A percentile compares a stretch with the other conserved stretches of the same genome.
Conservation (phyloP, 2,113 vertebrate species). For the Bubalus kerabau region DNA sequence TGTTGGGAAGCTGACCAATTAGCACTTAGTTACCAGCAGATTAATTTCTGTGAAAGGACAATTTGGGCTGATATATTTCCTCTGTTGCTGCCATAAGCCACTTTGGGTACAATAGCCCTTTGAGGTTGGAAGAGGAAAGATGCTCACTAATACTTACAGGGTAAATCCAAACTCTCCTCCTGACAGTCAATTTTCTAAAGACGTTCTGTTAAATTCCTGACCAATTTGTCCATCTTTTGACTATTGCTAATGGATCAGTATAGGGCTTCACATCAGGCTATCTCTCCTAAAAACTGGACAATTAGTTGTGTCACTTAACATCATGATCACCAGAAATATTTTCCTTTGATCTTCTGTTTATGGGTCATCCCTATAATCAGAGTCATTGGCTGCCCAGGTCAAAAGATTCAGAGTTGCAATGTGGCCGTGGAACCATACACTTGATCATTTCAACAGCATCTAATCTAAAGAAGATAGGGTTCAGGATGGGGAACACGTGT, state of each 20-base stretch:
- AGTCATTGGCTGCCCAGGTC: not conserved
- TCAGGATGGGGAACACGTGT: no score
- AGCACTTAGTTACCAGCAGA: not conserved
- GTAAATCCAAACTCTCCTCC: not conserved
- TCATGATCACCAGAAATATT: not conserved
- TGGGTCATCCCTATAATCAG: not conserved
- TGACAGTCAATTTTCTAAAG: not conserved
- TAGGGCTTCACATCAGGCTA: not conserved
- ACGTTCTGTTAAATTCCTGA: not conserved
- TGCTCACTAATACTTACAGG: not conserved
- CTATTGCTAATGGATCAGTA: not conserved
- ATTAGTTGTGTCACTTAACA: not conserved
- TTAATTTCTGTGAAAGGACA: not conserved
- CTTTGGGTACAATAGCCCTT: not conserved
- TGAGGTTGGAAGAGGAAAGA: not conserved
- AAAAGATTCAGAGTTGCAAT: not conserved
- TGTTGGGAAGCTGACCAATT: not conserved
- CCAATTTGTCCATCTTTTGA: not conserved
- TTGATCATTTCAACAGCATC: not conserved
- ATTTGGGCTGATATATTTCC: not conserved
- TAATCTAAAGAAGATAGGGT: not conserved
- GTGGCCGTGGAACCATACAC: fast-evolving
- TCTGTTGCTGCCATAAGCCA: not conserved
- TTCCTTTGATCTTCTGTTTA: not conserved
- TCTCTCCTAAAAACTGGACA: not conserved